Conservation (phyloP, 2,113 vertebrate species). For the Oryzias celebensis region DNA sequence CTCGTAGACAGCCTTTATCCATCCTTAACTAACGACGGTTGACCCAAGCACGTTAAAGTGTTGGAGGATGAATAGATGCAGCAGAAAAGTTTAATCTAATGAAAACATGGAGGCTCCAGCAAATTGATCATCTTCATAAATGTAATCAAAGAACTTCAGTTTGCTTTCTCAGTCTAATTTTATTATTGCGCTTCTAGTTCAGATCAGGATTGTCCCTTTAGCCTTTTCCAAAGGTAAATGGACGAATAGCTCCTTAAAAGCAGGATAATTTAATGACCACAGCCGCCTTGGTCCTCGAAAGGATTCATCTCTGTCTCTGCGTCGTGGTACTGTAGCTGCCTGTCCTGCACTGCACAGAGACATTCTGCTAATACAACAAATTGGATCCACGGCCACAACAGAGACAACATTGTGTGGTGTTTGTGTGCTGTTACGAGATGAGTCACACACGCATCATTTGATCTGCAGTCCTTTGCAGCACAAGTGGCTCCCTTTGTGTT, state of each 20-base stretch:
- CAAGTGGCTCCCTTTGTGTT: conserved; percentile 62
- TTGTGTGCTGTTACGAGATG: conserved; percentile 53
- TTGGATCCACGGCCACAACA: conserved; percentile 45
- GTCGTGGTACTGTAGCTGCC: conserved; percentile 14
- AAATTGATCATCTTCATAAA: too few species aligned
- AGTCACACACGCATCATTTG: conserved; percentile 67
- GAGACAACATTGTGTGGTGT: conserved; percentile 52
- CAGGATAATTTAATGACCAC: conserved; percentile 20
- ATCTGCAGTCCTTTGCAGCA: conserved; percentile 48
- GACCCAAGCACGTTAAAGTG: too few species aligned
- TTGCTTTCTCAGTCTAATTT: too few species aligned
- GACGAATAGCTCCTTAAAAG: conserved; percentile 4
- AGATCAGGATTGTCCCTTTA: background rate
- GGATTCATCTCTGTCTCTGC: conserved; percentile 26
- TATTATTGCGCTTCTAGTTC: background rate
- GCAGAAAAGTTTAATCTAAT: too few species aligned
- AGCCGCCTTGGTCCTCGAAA: conserved; percentile 13
- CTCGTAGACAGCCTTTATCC: too few species aligned
- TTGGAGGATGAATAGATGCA: too few species aligned
- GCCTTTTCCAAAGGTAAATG: conserved; percentile 11
- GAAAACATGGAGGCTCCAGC: too few species aligned
- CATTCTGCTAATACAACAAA: conserved; percentile 48
- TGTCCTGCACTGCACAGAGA: conserved; percentile 19
- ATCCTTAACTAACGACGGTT: too few species aligned
- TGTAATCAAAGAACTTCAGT: too few species aligned